phyloP scores from a whole-genome alignment of 2,113 vertebrate genomes.

The Heterochromis multidens region DNA sequence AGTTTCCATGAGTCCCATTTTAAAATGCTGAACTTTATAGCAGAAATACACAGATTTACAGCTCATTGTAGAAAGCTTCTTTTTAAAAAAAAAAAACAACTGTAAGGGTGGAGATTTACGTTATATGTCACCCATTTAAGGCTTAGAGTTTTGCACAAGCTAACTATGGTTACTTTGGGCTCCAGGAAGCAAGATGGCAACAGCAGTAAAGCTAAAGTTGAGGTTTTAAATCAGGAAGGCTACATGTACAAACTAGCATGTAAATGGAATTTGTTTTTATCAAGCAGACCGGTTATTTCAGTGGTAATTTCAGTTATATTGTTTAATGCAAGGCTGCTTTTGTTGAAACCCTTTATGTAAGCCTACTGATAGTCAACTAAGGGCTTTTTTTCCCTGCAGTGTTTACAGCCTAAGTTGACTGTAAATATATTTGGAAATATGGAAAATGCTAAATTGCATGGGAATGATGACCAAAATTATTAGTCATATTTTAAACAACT shows the following conservation, averaged over 20 bases:
- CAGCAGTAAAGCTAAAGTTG: background rate
- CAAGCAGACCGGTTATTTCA: background rate
- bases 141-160: background rate
- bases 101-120: background rate
- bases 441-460: accelerated
- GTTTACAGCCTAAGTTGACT: background rate
- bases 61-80: background rate
- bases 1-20: background rate
- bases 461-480: background rate
- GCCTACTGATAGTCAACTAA: background rate
- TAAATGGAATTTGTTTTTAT: background rate
- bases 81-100: no score
- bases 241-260: background rate
- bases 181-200: background rate
- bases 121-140: background rate
- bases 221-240: background rate
- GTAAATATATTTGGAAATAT: background rate
- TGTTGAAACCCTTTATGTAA: background rate
- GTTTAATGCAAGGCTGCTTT: background rate
- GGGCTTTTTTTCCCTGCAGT: background rate
- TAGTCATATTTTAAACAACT: background rate
- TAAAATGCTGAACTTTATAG: background rate
- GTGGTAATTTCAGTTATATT: accelerated
- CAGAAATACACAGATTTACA: background rate
- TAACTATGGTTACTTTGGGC: background rate